These are phyloP conservation scores for Rhagologus leucostigma DNA, from an alignment of 2,113 vertebrate genomes.

Conservation along the genomic window DNA sequence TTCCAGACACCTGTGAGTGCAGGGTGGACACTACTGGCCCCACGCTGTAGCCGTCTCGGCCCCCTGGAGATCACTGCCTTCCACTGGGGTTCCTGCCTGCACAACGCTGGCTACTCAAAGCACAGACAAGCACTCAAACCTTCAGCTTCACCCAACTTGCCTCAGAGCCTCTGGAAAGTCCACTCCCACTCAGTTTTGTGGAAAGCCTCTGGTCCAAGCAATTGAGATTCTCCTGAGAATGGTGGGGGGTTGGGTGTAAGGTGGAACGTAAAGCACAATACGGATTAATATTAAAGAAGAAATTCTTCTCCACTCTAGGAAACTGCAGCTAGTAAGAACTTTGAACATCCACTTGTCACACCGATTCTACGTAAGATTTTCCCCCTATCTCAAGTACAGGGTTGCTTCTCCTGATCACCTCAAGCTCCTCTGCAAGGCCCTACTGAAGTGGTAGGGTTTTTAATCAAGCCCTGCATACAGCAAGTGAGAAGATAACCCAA, in stretches of 20 bases:
- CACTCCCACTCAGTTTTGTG: not conserved
- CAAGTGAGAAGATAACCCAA: not conserved
- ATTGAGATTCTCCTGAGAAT: not conserved
- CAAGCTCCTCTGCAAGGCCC: not conserved
- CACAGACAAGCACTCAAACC: not conserved
- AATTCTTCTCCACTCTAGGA: not conserved
- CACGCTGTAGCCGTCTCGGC: accelerated
- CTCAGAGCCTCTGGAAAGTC: not conserved
- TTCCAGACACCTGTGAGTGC: not conserved
- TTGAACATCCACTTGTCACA: not conserved
- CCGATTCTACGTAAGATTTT: not conserved
- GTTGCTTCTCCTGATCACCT: not conserved
- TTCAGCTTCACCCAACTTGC: not conserved
- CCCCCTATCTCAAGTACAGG: not conserved
- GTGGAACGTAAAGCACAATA: not conserved
- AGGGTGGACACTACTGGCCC: not conserved
- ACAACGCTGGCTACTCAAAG: not conserved
- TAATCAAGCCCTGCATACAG: not conserved
- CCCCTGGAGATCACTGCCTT: not conserved
- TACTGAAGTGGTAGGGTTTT: not conserved
- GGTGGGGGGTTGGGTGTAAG: not conserved
- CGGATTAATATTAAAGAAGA: not conserved
- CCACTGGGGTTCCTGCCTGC: not conserved
- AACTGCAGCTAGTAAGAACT: not conserved
- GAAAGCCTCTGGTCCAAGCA: not conserved